phyloP scores from a whole-genome alignment of 2,797 vertebrate species.

The Salmo trutta region DNA sequence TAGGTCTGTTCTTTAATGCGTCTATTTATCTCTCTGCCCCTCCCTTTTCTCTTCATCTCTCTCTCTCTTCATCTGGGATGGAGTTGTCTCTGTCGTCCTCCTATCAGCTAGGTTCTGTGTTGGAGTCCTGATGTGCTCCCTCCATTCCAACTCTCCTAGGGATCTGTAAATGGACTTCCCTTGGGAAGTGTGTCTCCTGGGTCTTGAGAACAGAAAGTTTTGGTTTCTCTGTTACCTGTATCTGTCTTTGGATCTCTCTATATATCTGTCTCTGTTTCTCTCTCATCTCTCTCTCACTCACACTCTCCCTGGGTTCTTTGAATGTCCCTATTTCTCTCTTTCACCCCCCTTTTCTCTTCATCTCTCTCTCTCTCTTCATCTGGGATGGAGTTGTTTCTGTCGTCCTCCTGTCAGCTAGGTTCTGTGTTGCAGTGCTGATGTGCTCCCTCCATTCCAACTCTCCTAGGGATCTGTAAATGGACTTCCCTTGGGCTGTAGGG shows the following conservation, averaged over 20 bases:
- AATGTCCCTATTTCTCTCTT: too few relatives aligned
- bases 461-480: conserved; percentile 54
- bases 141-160: too few relatives aligned
- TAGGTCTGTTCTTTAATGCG: not conserved
- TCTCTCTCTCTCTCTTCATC: conserved; percentile 39
- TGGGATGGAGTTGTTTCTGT: conserved; percentile 42
- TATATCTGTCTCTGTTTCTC: not conserved
- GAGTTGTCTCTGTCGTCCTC: too few relatives aligned
- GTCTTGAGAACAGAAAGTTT: too few relatives aligned
- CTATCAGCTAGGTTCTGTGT: too few relatives aligned
- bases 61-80: not conserved
- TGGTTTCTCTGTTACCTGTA: too few relatives aligned
- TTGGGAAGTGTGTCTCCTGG: too few relatives aligned
- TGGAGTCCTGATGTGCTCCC: too few relatives aligned
- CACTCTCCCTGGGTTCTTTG: too few relatives aligned
- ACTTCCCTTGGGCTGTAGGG: conserved; percentile 42
- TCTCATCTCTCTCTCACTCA: conserved; percentile 29
- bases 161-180: too few relatives aligned
- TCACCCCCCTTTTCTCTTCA: too few relatives aligned
- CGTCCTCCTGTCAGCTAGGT: conserved; percentile 47
- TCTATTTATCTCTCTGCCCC: not conserved
- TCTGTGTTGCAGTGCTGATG: conserved; percentile 60
- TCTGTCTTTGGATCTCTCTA: too few relatives aligned
- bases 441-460: conserved; percentile 50
- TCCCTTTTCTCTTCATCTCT: not conserved